phyloP scores from a whole-genome alignment of 2,888 invertebrate species.

The Eristalinus sepulchralis region DNA sequence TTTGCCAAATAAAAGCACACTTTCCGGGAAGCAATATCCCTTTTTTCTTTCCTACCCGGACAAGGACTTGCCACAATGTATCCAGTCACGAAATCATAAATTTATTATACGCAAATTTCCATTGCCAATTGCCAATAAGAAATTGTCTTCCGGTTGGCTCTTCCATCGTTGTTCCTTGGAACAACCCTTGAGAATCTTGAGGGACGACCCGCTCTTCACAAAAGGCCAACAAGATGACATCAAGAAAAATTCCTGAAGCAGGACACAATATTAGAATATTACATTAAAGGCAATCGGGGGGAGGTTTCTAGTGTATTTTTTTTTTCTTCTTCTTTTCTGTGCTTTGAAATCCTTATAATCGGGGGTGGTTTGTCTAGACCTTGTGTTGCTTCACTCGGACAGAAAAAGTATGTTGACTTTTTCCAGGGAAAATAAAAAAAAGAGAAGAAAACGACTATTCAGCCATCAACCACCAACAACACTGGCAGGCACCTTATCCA shows the following conservation, averaged over 20 bases:
- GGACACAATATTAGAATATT: conserved; percentile 66
- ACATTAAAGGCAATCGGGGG: conserved; percentile 49
- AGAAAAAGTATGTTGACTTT: conserved; percentile 18
- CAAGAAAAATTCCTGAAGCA: conserved; percentile 51
- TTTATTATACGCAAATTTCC: conserved; percentile 70
- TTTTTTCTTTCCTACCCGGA: neutral
- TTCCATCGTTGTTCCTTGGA: conserved; percentile 3
- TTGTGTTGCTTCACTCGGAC: conserved; percentile 43
- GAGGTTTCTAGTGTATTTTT: conserved; percentile 1
- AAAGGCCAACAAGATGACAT: conserved; percentile 60
- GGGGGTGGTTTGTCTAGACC: conserved; percentile 65
- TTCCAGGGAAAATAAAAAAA: conserved; percentile 7
- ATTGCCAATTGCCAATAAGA: conserved; percentile 69
- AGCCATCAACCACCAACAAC: conserved; percentile 38
- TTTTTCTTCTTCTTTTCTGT: neutral
- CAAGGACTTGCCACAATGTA: conserved; percentile 58
- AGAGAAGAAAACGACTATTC: conserved; percentile 7
- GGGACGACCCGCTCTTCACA: conserved; percentile 44
- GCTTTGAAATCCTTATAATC: conserved; percentile 8
- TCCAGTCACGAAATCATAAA: conserved; percentile 65
- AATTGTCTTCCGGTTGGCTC: conserved; percentile 58
- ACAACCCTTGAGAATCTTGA: conserved; percentile 59
- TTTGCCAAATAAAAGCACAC: conserved; percentile 76
- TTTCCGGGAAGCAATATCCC: conserved; percentile 51
- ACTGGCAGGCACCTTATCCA: conserved; percentile 22